Evolutionary conservation across 1,140 invertebrate species (phyloP), one percentile per base, ranked within the genome.

Genomic region (Drosophila mayri): DNA sequence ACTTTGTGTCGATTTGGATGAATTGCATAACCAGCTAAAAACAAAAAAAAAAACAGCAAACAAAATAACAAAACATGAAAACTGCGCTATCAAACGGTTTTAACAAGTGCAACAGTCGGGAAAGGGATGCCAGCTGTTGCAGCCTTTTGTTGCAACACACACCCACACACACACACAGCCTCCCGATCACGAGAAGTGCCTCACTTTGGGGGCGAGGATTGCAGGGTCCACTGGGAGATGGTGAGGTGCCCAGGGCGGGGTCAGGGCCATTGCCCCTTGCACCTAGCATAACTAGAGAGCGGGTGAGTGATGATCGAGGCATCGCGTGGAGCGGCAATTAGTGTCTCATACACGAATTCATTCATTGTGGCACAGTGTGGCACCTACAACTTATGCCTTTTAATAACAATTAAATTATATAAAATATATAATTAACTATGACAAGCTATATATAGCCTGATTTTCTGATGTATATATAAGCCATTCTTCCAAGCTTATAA

Each of bases 291-390:
- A 35, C 0, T 10, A 35, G 32, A 35, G 32, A 35, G 32, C 32
- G 10, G 10, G 32, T 37, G 32, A 37, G 22, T 63, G 30, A 25
- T 54, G 41, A 37, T 64, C 50, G 5, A 30, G 32, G 35, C 84
- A 76, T 80, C 76, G 79, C 79, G 84, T 87, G 84, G 72, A 77
- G 76, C 81, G 73, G 67, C 84, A 87, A 88, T 87, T 87, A 87
- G 84, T 74, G 79, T 83, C 64, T 71, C 84, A 65, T 44, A 66
- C 47, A 83, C 76, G 72, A 79, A 64, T 30, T 30, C 68, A 66
- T 54, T 54, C 28, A 52, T 64, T 22, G 41, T 38, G 57, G 50
- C 43, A 38, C 55, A 59, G 52, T 61, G 20, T 22, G 43, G 4
- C 16, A 25, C 14, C 20, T 0, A 8, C 0, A 14, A 6, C 11